A percentile compares a stretch with the other conserved stretches of the same genome.
phyloP scores from a whole-genome alignment of 2,113 vertebrate genomes.

The Xiphophorus hellerii region DNA sequence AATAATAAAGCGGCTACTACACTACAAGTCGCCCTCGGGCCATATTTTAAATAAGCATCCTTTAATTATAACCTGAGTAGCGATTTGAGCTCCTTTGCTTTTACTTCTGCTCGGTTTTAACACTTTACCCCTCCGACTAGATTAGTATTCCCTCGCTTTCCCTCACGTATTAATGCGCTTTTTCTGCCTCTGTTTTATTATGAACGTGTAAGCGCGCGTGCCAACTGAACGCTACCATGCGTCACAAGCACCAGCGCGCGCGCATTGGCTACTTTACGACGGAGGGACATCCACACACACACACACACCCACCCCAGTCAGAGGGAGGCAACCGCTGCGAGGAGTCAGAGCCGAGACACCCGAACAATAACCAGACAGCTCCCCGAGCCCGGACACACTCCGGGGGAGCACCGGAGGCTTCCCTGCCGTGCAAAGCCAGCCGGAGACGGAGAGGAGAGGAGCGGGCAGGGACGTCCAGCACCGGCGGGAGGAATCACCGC shows the following conservation, averaged over 20 bases:
- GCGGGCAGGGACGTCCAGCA: neutral
- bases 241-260: constrained; percentile 33
- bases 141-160: neutral
- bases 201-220: neutral
- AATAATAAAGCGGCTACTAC: no score
- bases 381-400: neutral
- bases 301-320: neutral
- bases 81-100: neutral
- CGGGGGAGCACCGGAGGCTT: constrained; percentile 2
- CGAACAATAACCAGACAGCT: constrained; percentile 23
- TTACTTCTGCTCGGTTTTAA: neutral
- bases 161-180: neutral
- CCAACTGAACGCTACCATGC: neutral
- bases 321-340: constrained; percentile 16
- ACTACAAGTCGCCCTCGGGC: no score
- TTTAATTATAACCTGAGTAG: neutral
- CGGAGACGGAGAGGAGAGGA: neutral
- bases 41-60: neutral
- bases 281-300: neutral
- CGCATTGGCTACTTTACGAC: constrained; percentile 29
- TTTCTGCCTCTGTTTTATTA: constrained; percentile 8
- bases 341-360: constrained; percentile 39
- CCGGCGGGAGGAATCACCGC: constrained; percentile 33
- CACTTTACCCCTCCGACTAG: neutral
- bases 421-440: neutral